These are phyloP conservation scores for Drosophila jambulina DNA, from an alignment of 1,140 invertebrate species.

Conservation along the genomic window DNA sequence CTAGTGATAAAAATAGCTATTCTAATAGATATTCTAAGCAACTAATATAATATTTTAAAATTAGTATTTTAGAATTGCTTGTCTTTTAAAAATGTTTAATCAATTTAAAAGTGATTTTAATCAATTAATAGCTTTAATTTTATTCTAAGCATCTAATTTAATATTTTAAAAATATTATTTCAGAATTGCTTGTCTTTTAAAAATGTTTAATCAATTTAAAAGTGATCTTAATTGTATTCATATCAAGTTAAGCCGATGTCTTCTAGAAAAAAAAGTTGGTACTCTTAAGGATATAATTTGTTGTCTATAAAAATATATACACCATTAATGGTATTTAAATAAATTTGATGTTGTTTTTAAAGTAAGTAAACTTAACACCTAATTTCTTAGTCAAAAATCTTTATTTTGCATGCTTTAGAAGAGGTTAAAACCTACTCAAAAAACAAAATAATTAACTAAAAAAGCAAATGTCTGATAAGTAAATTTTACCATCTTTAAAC, in stretches of 20 bases:
- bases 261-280: too few species aligned
- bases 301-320: too few species aligned
- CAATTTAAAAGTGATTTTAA: neutral
- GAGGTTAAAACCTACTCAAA: neutral
- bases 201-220: neutral
- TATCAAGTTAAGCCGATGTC: too few species aligned
- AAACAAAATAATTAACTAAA: neutral
- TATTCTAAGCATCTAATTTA: neutral
- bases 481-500: neutral
- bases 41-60: neutral
- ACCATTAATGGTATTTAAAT: too few species aligned
- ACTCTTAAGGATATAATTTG: too few species aligned
- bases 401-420: neutral
- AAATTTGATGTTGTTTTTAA: neutral
- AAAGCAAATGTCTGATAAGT: neutral
- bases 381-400: neutral
- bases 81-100: neutral
- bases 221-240: neutral
- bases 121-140: neutral
- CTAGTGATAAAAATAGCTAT: too few species aligned
- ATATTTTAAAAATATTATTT: neutral
- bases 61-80: neutral
- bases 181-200: neutral
- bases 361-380: neutral
- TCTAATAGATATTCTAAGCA: neutral